phyloP scores from a whole-genome alignment of 2,888 invertebrate species.

The Catocala sponsa region DNA sequence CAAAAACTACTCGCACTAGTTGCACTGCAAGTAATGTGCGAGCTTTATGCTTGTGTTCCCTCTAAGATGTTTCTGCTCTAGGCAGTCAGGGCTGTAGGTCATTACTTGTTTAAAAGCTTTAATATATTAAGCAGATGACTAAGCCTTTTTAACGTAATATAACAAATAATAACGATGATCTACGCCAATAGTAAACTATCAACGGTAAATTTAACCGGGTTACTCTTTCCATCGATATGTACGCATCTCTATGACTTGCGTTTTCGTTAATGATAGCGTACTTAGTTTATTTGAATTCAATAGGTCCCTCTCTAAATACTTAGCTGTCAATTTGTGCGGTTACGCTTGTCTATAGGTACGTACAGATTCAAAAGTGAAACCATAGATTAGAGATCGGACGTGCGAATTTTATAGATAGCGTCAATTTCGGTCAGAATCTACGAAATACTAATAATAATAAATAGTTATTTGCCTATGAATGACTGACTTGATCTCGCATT shows the following conservation, averaged over 20 bases:
- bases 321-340: slow-evolving; percentile 16
- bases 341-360: slow-evolving; percentile 2
- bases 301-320: slow-evolving; percentile 13
- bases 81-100: too few relatives aligned
- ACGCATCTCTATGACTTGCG: slow-evolving; percentile 40
- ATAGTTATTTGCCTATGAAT: too few relatives aligned
- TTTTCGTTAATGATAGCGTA: slow-evolving; percentile 27
- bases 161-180: background rate
- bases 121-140: too few relatives aligned
- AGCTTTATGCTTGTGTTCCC: too few relatives aligned
- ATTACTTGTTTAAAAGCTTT: too few relatives aligned
- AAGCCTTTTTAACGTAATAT: too few relatives aligned
- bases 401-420: background rate
- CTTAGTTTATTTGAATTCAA: slow-evolving; percentile 25
- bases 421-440: background rate
- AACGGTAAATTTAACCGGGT: slow-evolving; percentile 39
- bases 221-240: slow-evolving; percentile 31
- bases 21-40: too few relatives aligned
- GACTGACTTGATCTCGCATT: too few relatives aligned
- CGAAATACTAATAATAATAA: too few relatives aligned
- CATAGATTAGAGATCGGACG: background rate
- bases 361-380: slow-evolving; percentile 11
- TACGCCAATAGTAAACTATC: background rate
- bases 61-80: too few relatives aligned
- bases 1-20: too few relatives aligned